Base-by-base conservation (phyloP, 2,888 invertebrate species). In the Lordiphosa fenestrarum region DNA sequence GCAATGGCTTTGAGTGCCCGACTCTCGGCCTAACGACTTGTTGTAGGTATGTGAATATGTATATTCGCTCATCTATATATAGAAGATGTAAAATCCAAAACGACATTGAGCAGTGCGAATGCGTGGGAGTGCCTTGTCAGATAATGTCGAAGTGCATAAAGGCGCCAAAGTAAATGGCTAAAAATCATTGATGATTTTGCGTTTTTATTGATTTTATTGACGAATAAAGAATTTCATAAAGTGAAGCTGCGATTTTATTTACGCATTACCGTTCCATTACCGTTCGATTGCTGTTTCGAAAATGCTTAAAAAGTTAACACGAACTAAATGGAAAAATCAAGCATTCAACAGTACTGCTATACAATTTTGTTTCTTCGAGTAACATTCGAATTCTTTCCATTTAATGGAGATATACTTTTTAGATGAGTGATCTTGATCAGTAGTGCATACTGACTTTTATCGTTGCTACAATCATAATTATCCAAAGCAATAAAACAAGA, bases 11-110 rank as follows among this genome's bases (percentile, higher is more conserved):
- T 69, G 69, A 80, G 81, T 80, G 73, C 50, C 65, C 65, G 42
- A 37, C 33, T 39, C 58, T 59, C 54, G 66, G 76, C 66, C 73
- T 77, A 80, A 77, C 81, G 81, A 73, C 77, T 68, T 71, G 46
- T 62, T 42, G 52, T 63, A 66, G 64, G 71, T 68, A 63, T 47
- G 49, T 54, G 49, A 49, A 51, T 37, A 60, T 51, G 48, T 41
- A 59, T 53, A 37, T 40, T 10, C 33, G 30, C 12, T 50, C 41
- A 40, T 39, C 21, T 46, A 46, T 15, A 25, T 42, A 56, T 65
- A 54, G 44, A 49, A 64, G 71, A 76, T 76, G 76, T 67, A 57
- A 73, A 67, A 69, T 67, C 56, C 57, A 50, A 56, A 66, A 65
- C 72, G 66, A 65, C 66, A 72, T 70, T 73, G 46, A 56, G 44